Base-by-base conservation (phyloP, 2,113 vertebrate species). In the Himantopus leucocephalus region DNA sequence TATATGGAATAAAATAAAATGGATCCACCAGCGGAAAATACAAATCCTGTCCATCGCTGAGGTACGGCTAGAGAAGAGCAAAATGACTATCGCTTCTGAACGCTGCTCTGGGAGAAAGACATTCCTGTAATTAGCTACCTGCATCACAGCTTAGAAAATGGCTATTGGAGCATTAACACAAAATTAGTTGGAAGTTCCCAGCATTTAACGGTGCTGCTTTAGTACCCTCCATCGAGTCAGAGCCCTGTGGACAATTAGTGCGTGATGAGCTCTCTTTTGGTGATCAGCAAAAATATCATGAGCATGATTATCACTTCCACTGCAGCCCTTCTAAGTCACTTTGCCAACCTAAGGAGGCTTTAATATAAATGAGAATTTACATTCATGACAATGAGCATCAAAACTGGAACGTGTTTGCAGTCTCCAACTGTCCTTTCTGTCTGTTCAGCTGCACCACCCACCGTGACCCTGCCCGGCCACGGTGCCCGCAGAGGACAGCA, bases 401-500 rank as follows among this genome's bases (percentile, higher is more conserved):
- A 22, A 43, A 4, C 64, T 9, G 39, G 83, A 15, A 60, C 22
- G 79, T 2, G 1, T 73, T 50, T 78, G 34, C 56, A 63, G 53
- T 52, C 60, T 39, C 20, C 21, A 4, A 12, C 24, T 85, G 34
- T 24, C 18, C n/a, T 41, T 29, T 29, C 14, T 85, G 27, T 48
- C 23, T 24, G 43, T 6, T 12, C 30, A 26, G 47, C 74, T 43
- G 45, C 8, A 34, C 26, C 26, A 15, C 7, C 14, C 14, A 5
- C 62, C 14, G 1, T 3, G 34, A 17, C 50, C 70, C n/a, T 47
- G 50, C 30, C 68, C 34, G 83, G 22, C 32, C 48, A 8, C 2
- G 32, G 1, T 8, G 48, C 7, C 4, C 1, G 23, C 3, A 4
- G 5, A 23, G 80, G 29, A 6, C 83, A 35, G 14, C 24, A 3